phyloP scores from a whole-genome alignment of 2,797 vertebrate genomes.

The Sphenodon punctatus region DNA sequence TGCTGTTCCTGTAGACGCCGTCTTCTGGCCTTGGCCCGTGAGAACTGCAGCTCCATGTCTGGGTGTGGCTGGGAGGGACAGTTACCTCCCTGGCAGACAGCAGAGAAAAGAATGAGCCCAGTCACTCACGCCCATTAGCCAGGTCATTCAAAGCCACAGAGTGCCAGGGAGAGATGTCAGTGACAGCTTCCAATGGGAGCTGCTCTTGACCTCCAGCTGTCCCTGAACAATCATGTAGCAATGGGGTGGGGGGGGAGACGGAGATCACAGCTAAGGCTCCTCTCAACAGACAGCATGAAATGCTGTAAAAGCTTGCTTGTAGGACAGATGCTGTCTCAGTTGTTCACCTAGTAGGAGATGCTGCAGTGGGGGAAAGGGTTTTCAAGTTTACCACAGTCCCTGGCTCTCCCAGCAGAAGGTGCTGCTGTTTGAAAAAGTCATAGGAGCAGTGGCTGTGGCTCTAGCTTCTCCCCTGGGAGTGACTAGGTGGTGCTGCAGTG shows the following conservation, averaged over 20 bases:
- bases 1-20: conserved; percentile 80
- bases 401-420: background rate
- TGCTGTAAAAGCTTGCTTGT: background rate
- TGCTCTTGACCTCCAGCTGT: too few relatives aligned
- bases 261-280: too few relatives aligned
- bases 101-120: too few relatives aligned
- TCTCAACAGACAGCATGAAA: background rate
- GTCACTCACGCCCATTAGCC: too few relatives aligned
- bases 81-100: background rate
- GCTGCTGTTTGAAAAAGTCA: too few relatives aligned
- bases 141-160: fast-evolving
- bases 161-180: too few relatives aligned
- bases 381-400: background rate
- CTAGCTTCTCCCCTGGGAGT: background rate
- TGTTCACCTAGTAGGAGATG: background rate
- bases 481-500: background rate
- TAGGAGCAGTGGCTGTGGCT: background rate
- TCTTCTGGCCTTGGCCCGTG: conserved; percentile 78
- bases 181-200: too few relatives aligned
- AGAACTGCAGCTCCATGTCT: conserved; percentile 67
- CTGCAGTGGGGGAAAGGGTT: background rate
- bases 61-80: background rate
- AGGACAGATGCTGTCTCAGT: background rate
- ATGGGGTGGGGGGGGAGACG: too few relatives aligned
- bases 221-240: too few relatives aligned